A percentile compares a stretch with the other conserved stretches of the same genome.
phyloP scores from a whole-genome alignment of 2,888 invertebrate genomes.

The Ornithoptera priamus region DNA sequence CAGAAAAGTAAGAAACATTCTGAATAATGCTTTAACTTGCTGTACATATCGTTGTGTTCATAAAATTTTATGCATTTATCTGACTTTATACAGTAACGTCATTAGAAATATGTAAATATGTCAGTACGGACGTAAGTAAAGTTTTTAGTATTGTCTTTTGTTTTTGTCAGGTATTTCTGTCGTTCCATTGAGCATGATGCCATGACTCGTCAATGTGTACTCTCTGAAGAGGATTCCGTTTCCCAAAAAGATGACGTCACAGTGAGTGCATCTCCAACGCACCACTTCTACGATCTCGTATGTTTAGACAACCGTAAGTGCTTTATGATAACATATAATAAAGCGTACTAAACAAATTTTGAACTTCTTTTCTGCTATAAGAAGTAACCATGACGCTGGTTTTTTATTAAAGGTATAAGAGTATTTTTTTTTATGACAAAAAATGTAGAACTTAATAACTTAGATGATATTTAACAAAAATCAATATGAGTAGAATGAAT shows the following conservation, averaged over 20 bases:
- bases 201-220: slow-evolving; percentile 91
- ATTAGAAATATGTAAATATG: background rate
- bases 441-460: too few species aligned
- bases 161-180: slow-evolving; percentile 85
- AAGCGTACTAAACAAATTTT: too few species aligned
- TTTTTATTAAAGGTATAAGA: too few species aligned
- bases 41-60: background rate
- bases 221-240: slow-evolving; percentile 94
- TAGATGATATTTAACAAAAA: background rate
- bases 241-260: slow-evolving; percentile 94
- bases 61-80: too few species aligned
- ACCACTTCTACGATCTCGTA: slow-evolving; percentile 93
- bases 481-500: background rate
- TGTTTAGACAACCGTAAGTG: slow-evolving; percentile 94
- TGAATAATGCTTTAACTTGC: background rate
- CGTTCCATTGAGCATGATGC: slow-evolving; percentile 94
- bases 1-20: slow-evolving; percentile 84
- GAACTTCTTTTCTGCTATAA: too few species aligned
- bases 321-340: background rate
- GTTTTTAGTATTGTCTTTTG: background rate
- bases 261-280: slow-evolving; percentile 90
- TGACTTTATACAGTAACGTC: background rate
- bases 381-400: too few species aligned
- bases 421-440: too few species aligned
- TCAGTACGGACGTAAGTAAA: background rate